These are phyloP conservation scores for Rhabdophis nuchalis DNA, from an alignment of 2,797 vertebrate genomes.

Conservation along the genomic window DNA sequence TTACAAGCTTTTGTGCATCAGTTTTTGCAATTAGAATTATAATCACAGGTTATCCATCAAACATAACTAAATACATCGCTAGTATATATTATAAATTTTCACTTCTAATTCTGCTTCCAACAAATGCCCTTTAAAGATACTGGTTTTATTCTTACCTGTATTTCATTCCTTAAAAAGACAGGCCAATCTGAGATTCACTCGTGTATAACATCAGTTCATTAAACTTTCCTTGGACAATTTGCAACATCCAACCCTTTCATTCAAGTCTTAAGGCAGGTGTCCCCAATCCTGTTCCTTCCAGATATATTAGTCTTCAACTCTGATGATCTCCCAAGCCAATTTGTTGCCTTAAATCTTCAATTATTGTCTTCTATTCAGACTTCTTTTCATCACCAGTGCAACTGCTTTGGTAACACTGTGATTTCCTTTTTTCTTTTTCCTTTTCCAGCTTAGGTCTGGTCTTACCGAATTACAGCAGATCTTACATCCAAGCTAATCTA, in stretches of 20 bases:
- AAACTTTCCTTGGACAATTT: background rate
- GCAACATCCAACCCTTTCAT: background rate
- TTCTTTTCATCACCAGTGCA: background rate
- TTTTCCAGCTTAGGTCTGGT: constrained; percentile 89
- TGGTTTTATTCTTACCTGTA: background rate
- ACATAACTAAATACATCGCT: no score
- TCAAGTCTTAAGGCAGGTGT: background rate
- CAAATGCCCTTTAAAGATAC: background rate
- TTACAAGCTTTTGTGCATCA: no score
- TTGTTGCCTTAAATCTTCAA: background rate
- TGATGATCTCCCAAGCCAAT: background rate
- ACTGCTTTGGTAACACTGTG: background rate
- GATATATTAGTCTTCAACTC: background rate
- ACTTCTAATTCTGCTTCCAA: background rate
- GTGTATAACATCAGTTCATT: background rate
- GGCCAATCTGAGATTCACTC: background rate
- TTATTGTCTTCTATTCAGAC: background rate
- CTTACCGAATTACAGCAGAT: constrained; percentile 93
- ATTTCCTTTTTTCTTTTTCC: constrained; percentile 29
- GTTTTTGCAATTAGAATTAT: no score
- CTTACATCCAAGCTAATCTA: constrained; percentile 97
- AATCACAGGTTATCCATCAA: no score
- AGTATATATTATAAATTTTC: no score
- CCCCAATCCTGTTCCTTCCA: background rate
- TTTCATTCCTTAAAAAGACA: background rate